phyloP scores from a whole-genome alignment of 1,140 invertebrate species.

The Brachionus sp. region DNA sequence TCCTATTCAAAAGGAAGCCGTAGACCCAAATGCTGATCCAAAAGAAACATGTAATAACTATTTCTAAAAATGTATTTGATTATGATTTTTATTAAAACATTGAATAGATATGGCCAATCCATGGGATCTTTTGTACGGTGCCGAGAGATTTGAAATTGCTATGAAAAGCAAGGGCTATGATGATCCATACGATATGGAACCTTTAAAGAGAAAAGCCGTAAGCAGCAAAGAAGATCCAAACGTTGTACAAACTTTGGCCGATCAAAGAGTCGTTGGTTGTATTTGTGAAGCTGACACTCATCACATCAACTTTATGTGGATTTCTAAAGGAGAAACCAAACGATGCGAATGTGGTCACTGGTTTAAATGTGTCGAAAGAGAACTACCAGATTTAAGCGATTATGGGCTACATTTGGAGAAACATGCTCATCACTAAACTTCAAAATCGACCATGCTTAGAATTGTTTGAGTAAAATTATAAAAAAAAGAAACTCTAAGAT shows the following conservation, averaged over 20 bases:
- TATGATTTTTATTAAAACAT: neutral
- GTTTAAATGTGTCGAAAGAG: conserved; percentile 77
- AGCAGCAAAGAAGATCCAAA: conserved; percentile 82
- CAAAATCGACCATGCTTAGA: neutral
- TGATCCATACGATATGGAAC: conserved; percentile 41
- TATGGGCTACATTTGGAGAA: conserved; percentile 38
- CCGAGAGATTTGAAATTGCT: conserved; percentile 44
- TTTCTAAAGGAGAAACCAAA: conserved; percentile 78
- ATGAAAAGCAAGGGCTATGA: conserved; percentile 46
- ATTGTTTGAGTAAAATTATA: neutral
- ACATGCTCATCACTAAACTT: conserved; percentile 4
- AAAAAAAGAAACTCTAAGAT: neutral
- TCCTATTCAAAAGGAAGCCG: conserved; percentile 6
- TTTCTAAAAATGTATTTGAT: neutral
- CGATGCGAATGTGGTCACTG: conserved; percentile 92
- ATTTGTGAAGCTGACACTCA: conserved; percentile 89
- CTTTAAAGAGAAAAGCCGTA: conserved; percentile 67
- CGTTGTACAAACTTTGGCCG: conserved; percentile 79
- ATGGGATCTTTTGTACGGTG: conserved; percentile 37
- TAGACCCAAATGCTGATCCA: conserved; percentile 37
- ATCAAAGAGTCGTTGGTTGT: conserved; percentile 85
- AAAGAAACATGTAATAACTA: conserved; percentile 40
- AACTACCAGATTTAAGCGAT: conserved; percentile 46
- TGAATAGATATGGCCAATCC: conserved; percentile 7
- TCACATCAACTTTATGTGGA: conserved; percentile 85